Evolutionary conservation across 2,888 invertebrate species (phyloP), one percentile per base, ranked within the genome.

Genomic region (Lochmaea capreae): DNA sequence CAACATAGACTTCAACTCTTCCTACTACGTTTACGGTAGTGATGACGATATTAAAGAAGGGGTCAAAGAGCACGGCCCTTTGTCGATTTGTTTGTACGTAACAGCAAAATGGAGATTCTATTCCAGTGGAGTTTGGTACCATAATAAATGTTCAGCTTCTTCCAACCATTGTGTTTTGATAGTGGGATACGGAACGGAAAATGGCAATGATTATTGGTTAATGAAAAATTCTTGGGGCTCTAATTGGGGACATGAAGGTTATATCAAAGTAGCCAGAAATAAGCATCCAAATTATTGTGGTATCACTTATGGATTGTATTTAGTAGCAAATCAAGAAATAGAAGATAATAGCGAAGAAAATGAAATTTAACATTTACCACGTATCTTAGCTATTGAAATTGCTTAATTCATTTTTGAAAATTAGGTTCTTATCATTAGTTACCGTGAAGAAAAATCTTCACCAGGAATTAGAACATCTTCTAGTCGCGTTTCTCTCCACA

Each of bases 161-260:
- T 43, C 68, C 2, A 75, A 77, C 42, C 77, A 77, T 63, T 71
- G 73, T 9, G 62, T 75, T 58, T 33, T 77, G 43, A 26, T 75
- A 33, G 77, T 77, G 3, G 77, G 77, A 14, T 77, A 75, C 54
- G 77, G 77, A 5, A 70, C 43, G 10, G 77, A 75, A 54, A 69
- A 75, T 12, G 75, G 75, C 12, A 62, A 71, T 10, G 73, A 77
- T 63, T 77, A 77, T 79, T 92, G 92, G 91, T 82, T 92, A 10
- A 90, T 92, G 3, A 92, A 92, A 81, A 92, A 92, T 83, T 91
- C 91, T 18, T 91, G 90, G 90, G 88, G 90, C 6, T 78, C 83
- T 6, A 63, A 73, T 11, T 78, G 79, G 76, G 75, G 77, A 71
- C 33, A 78, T 74, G 59, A 71, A 54, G 79, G 79, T 10, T 79